Conservation (phyloP, 2,797 vertebrate genomes). For the Falco novaeseelandiae region DNA sequence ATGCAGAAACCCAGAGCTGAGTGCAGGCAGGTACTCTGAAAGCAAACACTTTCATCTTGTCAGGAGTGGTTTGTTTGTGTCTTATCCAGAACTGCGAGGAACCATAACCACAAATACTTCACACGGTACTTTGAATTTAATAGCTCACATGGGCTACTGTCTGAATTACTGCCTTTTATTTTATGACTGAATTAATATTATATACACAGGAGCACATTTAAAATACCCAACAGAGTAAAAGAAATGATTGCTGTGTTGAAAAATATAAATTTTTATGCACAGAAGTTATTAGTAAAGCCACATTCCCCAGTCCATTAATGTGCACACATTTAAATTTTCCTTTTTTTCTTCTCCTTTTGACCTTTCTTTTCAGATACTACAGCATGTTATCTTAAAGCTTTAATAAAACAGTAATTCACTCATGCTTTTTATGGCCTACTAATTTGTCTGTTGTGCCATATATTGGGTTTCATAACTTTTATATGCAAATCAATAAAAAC, state of each 20-base stretch:
- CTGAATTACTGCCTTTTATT: slow-evolving; percentile 71
- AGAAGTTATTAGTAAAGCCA: slow-evolving; percentile 70
- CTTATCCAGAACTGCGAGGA: slow-evolving; percentile 1
- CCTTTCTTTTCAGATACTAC: slow-evolving; percentile 73
- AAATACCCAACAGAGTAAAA: slow-evolving; percentile 71
- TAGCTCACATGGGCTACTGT: slow-evolving; percentile 53
- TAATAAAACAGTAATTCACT: slow-evolving; percentile 69
- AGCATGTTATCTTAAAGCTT: slow-evolving; percentile 65
- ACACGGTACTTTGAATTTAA: slow-evolving; percentile 58
- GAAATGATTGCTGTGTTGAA: slow-evolving; percentile 56
- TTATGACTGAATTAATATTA: slow-evolving; percentile 74
- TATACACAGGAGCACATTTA: slow-evolving; percentile 73
- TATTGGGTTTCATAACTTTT: slow-evolving; percentile 68
- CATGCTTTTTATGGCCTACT: slow-evolving; percentile 67
- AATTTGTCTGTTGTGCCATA: slow-evolving; percentile 57
- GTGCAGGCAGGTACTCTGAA: not conserved
- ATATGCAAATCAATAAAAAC: slow-evolving; percentile 73
- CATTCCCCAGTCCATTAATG: slow-evolving; percentile 64
- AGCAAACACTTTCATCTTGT: slow-evolving; percentile 16
- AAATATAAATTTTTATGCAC: slow-evolving; percentile 71
- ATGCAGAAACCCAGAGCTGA: not conserved
- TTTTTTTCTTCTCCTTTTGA: slow-evolving; percentile 68
- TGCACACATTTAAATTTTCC: slow-evolving; percentile 46
- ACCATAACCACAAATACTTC: slow-evolving; percentile 53
- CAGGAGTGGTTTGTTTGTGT: slow-evolving; percentile 40